These are phyloP conservation scores for Neosilurus hyrtlii DNA, from an alignment of 2,797 vertebrate genomes.

Conservation along the genomic window DNA sequence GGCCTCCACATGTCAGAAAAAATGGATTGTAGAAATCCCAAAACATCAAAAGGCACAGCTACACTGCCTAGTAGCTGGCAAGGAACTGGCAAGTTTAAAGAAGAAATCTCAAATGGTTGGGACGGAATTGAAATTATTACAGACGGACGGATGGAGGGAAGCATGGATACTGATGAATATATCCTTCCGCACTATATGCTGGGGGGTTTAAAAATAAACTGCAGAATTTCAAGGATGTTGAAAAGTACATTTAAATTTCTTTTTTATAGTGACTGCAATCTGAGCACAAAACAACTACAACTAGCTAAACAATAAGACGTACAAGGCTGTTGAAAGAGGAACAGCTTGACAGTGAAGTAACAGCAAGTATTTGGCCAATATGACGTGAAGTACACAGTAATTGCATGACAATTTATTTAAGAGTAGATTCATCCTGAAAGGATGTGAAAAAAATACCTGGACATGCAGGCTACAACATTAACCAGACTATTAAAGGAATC, in stretches of 20 bases:
- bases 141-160: too few species aligned
- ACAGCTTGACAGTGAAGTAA: background rate
- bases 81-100: too few species aligned
- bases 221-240: background rate
- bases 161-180: too few species aligned
- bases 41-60: too few species aligned
- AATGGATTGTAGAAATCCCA: too few species aligned
- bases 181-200: too few species aligned
- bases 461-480: background rate
- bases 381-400: background rate
- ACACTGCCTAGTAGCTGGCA: too few species aligned
- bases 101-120: too few species aligned
- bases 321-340: background rate
- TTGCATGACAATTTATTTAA: background rate
- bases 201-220: background rate
- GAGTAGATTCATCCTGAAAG: background rate
- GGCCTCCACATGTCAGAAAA: too few species aligned
- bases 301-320: background rate
- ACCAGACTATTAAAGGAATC: background rate
- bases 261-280: background rate
- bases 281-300: background rate
- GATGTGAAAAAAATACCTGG: background rate
- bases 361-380: background rate
- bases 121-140: too few species aligned
- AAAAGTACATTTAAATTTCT: background rate